Base-by-base conservation (phyloP, 2,797 vertebrate genomes). In the Falco cherrug region DNA sequence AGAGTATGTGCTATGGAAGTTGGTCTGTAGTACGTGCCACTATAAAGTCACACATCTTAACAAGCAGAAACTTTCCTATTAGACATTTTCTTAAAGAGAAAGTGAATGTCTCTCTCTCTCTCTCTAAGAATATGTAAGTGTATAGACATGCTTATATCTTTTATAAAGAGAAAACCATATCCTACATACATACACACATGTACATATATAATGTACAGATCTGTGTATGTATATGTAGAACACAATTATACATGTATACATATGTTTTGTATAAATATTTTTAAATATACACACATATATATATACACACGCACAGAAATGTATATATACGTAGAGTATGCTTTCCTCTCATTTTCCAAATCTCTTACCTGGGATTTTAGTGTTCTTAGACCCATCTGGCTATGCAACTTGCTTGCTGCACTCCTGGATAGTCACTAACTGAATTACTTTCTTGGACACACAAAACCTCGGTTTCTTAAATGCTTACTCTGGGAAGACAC, bases 381-480 rank as follows among this genome's bases (percentile, higher is more conserved):
- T 15, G 28, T 80, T 83, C 60, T 45, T 39, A 69, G n/a, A 76
- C 20, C 11, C 48, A 67, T 10, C 37, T n/a, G 10, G 41, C 25
- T 64, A 16, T 13, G 21, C 21, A 59, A 31, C 50, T 74, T 43
- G 8, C 35, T 56, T 93, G 29, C 21, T 77, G 35, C 54, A 43
- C 20, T 94, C 79, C 59, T 70, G 61, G 29, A 48, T 11, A 75
- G 48, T 65, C 53, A 80, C 63, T 28, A 70, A 67, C 81, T 83
- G 43, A 85, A 70, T 80, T 7, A 69, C 54, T 63, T 79, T 53
- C 69, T 51, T 37, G 59, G 77, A 76, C 31, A 51, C 28, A 37
- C 26, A 74, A 94, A 92, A 41, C 8, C 41, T 29, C 12, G 61
- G 31, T 71, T 93, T 57, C 77, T 68, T 65, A 74, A 91, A 26